Percentiles rank a stretch among this genome's conserved stretches.
Evolutionary conservation across 1,140 invertebrate genomes (phyloP).

Genomic region (Condylostylus longicornis): DNA sequence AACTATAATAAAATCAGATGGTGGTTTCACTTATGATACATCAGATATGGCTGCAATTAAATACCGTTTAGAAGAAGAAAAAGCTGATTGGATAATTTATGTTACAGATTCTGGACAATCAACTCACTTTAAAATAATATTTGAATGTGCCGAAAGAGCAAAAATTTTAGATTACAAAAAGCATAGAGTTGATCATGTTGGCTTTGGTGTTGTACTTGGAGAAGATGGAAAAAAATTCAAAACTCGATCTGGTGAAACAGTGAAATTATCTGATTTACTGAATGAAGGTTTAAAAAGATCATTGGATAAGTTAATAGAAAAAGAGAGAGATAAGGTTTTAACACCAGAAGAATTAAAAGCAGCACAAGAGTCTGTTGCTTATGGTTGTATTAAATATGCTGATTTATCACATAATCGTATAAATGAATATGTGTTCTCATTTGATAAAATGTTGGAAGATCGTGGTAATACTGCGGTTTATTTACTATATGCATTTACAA

Average conservation of each 20-base stretch:
- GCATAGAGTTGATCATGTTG: constrained; percentile 74
- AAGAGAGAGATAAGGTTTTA: constrained; percentile 73
- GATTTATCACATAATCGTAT: constrained; percentile 88
- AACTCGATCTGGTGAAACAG: constrained; percentile 92
- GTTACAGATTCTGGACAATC: constrained; percentile 89
- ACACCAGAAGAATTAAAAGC: constrained; percentile 64
- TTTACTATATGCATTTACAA: constrained; percentile 85
- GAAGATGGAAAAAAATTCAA: constrained; percentile 99
- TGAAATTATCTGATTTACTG: constrained; percentile 77
- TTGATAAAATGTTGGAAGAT: constrained; percentile 99
- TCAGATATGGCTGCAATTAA: constrained; percentile 90
- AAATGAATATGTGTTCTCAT: constrained; percentile 96
- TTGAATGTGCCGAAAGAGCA: constrained; percentile 51
- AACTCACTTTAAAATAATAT: constrained; percentile 70
- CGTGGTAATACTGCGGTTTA: constrained; percentile 98
- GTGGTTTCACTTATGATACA: constrained; percentile 98
- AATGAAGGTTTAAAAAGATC: constrained; percentile 84
- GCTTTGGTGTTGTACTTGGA: constrained; percentile 93
- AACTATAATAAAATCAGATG: constrained; percentile 94
- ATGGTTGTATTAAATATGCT: constrained; percentile 98
- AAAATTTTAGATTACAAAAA: constrained; percentile 50
- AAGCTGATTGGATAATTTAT: constrained; percentile 84
- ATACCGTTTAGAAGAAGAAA: constrained; percentile 78
- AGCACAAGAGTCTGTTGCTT: constrained; percentile 85
- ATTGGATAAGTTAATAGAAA: constrained; percentile 76